Evolutionary conservation across 2,113 vertebrate species (phyloP), one percentile per base, ranked within the genome.

Genomic region (Dissostichus mawsoni): DNA sequence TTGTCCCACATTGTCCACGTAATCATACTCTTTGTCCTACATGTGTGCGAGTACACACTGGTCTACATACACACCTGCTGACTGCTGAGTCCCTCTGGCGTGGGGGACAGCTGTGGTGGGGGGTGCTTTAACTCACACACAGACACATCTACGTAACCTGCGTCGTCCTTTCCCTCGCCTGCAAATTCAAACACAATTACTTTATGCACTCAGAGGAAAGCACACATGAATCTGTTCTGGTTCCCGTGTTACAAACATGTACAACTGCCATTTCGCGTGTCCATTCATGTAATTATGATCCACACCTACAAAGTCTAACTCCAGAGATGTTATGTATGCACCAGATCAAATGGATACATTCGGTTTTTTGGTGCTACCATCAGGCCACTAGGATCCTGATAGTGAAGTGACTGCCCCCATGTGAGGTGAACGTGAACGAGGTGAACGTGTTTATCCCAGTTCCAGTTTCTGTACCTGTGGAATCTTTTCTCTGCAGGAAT

Each of bases 21-120:
- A 23, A 23, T 23, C 23, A 23, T 23, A 23, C 23, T 23, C 23
- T 23, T 23, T 23, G 23, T 23, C 23, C 23, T 23, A 23, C 23
- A 36, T 36, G 2, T 36, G 33, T 36, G 33, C 5, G 33, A 36
- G 33, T 36, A 36, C 18, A 33, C 44, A 11, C 14, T 48, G 36
- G 50, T 25, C 11, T 8, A 25, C 10, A 53, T 18, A 66, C 81
- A 36, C 53, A 88, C 89, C 89, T 90, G 89, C 65, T 84, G 86
- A 25, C 69, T 84, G 75, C 76, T 90, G 64, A 90, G 89, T 1
- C 89, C 89, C 14, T 86, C 86, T 18, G 89, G 89, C 81, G 69
- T 74, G 0, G 86, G 86, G 61, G 81, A 56, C 20, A 90, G 89
- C 0, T 82, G 71, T 11, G 81, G 55, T 65, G 81, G 89, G 47